Evolutionary conservation across 2,113 vertebrate species (phyloP).

Genomic region (Tiliqua scincoides): DNA sequence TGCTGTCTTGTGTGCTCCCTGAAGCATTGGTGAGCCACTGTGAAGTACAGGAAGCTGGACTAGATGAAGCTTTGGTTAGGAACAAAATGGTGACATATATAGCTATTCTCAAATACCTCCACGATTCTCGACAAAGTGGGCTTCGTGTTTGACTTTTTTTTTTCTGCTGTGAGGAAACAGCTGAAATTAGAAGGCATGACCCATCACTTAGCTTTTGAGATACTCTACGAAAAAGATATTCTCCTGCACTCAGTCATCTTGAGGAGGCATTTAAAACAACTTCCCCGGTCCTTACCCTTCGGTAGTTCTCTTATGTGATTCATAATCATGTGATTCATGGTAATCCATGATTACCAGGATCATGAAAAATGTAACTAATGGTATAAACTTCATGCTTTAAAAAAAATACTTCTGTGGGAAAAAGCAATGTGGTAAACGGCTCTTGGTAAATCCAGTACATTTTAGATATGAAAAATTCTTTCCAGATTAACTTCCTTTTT

Average conservation of each 20-base stretch:
- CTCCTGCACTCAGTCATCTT: background rate
- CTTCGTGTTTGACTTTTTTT: background rate
- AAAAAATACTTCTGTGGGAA: background rate
- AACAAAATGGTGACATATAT: background rate
- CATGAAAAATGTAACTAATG: too few relatives aligned
- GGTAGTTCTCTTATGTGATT: background rate
- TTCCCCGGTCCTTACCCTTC: background rate
- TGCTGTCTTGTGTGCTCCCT: too few relatives aligned
- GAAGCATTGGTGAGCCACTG: too few relatives aligned
- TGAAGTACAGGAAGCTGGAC: too few relatives aligned
- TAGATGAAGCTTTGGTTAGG: background rate
- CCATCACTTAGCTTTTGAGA: background rate
- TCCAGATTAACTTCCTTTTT: constrained; percentile 42
- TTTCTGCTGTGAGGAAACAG: background rate
- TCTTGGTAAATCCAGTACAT: background rate
- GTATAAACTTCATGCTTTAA: background rate
- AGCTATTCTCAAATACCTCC: background rate
- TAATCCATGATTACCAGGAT: background rate
- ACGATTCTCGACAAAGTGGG: background rate
- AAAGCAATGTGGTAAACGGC: background rate
- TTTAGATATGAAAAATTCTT: constrained; percentile 23
- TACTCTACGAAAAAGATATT: background rate
- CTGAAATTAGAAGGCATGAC: background rate
- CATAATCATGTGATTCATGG: too few relatives aligned
- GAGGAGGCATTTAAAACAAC: background rate